These are phyloP conservation scores for Xylota segnis DNA, from an alignment of 2,888 invertebrate species.

Conservation along the genomic window DNA sequence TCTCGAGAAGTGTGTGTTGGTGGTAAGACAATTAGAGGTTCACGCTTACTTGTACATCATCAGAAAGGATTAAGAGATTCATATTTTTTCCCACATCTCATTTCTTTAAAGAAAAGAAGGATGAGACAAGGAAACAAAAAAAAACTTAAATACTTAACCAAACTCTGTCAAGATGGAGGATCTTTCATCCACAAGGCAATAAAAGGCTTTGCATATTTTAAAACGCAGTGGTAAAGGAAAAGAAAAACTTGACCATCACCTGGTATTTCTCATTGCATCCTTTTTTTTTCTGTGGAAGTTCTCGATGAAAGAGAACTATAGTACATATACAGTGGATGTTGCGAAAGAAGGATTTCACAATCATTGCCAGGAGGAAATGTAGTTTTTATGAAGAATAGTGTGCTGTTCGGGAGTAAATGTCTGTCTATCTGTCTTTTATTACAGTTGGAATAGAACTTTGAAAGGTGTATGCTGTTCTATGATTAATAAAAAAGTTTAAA, in stretches of 20 bases:
- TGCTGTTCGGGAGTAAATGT: constrained; percentile 9
- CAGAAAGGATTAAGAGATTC: constrained; percentile 45
- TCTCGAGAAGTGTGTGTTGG: not conserved
- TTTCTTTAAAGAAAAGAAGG: not conserved
- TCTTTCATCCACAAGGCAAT: constrained; percentile 53
- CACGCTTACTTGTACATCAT: constrained; percentile 12
- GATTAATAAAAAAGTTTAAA: constrained; percentile 64
- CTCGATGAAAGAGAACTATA: constrained; percentile 11
- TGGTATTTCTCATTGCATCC: constrained; percentile 68
- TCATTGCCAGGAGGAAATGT: constrained; percentile 65
- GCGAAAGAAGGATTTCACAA: constrained; percentile 62
- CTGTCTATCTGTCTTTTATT: constrained; percentile 54
- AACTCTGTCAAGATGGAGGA: constrained; percentile 56
- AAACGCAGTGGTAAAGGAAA: constrained; percentile 37
- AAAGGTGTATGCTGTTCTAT: constrained; percentile 33
- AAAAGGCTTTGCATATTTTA: constrained; percentile 76
- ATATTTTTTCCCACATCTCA: constrained; percentile 8
- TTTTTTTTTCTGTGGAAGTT: constrained; percentile 29
- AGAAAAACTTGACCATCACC: constrained; percentile 70
- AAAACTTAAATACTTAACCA: constrained; percentile 27
- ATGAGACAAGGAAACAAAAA: constrained; percentile 8
- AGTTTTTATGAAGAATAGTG: constrained; percentile 42
- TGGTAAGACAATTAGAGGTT: constrained; percentile 47
- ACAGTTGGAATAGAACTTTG: constrained; percentile 7
- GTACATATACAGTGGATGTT: constrained; percentile 10